Conservation (phyloP, 2,113 vertebrate genomes). For the Mesembrinibis cayennensis region DNA sequence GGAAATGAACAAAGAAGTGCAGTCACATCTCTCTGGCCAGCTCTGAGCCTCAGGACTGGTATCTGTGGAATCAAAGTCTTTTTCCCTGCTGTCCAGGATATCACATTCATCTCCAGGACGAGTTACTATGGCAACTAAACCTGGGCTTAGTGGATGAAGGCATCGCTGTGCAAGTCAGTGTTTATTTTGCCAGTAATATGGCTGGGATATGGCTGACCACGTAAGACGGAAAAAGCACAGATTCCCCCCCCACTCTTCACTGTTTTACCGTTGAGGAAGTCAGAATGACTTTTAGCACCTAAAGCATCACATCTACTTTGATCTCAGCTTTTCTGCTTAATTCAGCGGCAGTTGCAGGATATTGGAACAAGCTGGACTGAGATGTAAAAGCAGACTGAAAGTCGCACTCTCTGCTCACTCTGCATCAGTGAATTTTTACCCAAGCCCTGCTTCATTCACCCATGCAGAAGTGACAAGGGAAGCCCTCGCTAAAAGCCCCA, state of each 20-base stretch:
- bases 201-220: neutral
- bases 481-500: neutral
- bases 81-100: conserved; percentile 40
- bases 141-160: conserved; percentile 42
- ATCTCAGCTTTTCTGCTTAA: neutral
- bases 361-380: neutral
- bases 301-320: neutral
- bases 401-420: neutral
- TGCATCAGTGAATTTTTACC: neutral
- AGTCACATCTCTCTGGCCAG: neutral
- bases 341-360: neutral
- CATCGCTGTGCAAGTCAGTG: conserved; percentile 8
- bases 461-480: neutral
- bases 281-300: neutral
- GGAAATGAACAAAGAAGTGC: conserved; percentile 2
- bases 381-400: neutral
- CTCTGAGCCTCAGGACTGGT: neutral
- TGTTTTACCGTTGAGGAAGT: neutral
- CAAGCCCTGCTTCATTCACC: neutral
- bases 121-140: conserved; percentile 66
- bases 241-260: neutral
- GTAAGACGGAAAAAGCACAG: neutral
- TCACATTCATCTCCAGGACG: conserved; percentile 20
- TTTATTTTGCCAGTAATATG: conserved; percentile 21
- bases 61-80: conserved; percentile 34